These are phyloP conservation scores for Acrocera orbiculus DNA, from an alignment of 2,888 invertebrate genomes.

Conservation along the genomic window DNA sequence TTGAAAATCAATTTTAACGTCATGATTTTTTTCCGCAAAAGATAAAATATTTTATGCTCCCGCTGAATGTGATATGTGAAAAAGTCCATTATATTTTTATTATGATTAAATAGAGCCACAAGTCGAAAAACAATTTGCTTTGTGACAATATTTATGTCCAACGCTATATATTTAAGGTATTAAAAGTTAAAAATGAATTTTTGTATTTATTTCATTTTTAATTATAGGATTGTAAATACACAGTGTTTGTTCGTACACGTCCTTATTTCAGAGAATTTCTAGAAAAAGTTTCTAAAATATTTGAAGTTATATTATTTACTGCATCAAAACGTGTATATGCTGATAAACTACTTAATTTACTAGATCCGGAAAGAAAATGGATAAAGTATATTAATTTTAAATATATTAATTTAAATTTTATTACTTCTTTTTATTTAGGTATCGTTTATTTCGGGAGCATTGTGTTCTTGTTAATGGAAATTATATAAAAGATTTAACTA, in stretches of 20 bases:
- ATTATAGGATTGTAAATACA: slow-evolving; percentile 80
- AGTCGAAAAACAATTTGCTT: too few relatives aligned
- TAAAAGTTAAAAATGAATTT: too few relatives aligned
- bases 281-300: slow-evolving; percentile 66
- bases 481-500: slow-evolving; percentile 89
- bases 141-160: too few relatives aligned
- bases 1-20: too few relatives aligned
- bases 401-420: background rate
- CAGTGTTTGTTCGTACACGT: slow-evolving; percentile 69
- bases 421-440: slow-evolving; percentile 18
- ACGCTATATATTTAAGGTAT: too few relatives aligned
- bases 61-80: too few relatives aligned
- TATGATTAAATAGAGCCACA: too few relatives aligned
- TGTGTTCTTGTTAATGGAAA: slow-evolving; percentile 90
- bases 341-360: slow-evolving; percentile 74
- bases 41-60: too few relatives aligned
- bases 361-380: slow-evolving; percentile 75
- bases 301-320: slow-evolving; percentile 89
- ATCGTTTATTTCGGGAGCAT: slow-evolving; percentile 85
- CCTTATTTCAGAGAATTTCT: slow-evolving; percentile 86
- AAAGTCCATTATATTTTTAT: too few relatives aligned
- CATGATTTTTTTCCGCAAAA: too few relatives aligned
- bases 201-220: slow-evolving; percentile 13
- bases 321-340: slow-evolving; percentile 93
- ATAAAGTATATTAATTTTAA: slow-evolving; percentile 35